Base-by-base conservation (phyloP, 2,888 invertebrate species). In the Antitype chi region DNA sequence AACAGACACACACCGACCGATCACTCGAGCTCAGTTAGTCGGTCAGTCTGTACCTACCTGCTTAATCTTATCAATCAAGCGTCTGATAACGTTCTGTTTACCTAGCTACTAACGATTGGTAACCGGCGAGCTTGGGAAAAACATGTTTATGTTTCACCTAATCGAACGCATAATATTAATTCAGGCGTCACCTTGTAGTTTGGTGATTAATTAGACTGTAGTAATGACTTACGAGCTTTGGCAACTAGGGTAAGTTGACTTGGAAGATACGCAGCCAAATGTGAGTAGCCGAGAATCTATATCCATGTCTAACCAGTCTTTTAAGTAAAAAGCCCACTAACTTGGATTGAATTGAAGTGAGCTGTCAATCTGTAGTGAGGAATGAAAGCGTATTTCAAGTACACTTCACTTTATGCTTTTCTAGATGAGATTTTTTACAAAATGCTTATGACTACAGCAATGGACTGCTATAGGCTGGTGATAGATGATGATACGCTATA, bases 11-110 rank as follows among this genome's bases (percentile, higher is more conserved):
- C 32, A 15, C 38, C 38, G 38, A 66, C 20, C 71, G 38, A 66
- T 17, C 71, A 78, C 82, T 82, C 13, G 9, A 79, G 43, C 52
- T 64, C 32, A 62, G 74, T 82, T 60, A 82, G 75, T 84, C 82
- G 82, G 84, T 79, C 85, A 84, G 70, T 64, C 62, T 72, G 68
- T 75, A 55, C 53, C 32, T 75, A 55, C 53, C 32, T 43, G 1
- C n/a, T 3, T 52, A 4, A 70, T 75, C 68, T 85, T 85, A 85
- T 84, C 79, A 71, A 73, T 84, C 13, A 13, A 74, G 59, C 53
- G 67, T 63, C 32, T 59, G 84, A 85, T 84, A 84, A 73, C 20
- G 25, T 17, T 25, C 25, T 80, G 53, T 83, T 74, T 82, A 83
- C 74, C 60, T 82, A 83, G 70, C 60, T 59, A 75, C 43, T 9